Evolutionary conservation across 1,140 invertebrate species (phyloP).

Genomic region (Pristionchus pacificus): DNA sequence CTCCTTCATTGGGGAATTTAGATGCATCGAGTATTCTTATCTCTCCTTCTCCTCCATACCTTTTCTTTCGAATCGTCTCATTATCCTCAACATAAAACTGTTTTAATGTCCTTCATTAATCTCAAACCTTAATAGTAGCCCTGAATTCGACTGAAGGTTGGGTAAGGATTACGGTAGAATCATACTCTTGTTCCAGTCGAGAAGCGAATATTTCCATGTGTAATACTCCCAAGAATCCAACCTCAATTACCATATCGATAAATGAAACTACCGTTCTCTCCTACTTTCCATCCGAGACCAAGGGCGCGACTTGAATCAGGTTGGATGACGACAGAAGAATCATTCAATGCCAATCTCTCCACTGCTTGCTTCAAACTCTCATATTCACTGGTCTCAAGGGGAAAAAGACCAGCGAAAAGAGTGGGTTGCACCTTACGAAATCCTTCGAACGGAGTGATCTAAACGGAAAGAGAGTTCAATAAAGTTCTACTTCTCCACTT

Average conservation of each 20-base stretch:
- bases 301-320: slow-evolving; percentile 81
- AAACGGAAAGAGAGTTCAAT: too few species aligned
- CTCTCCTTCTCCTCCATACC: slow-evolving; percentile 65
- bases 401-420: slow-evolving; percentile 88
- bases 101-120: neutral
- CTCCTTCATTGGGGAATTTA: slow-evolving; percentile 55
- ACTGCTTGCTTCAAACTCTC: slow-evolving; percentile 69
- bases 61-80: slow-evolving; percentile 67
- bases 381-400: slow-evolving; percentile 81
- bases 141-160: slow-evolving; percentile 90
- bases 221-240: slow-evolving; percentile 83
- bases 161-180: slow-evolving; percentile 80
- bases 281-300: slow-evolving; percentile 79
- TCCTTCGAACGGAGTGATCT: neutral
- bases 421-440: slow-evolving; percentile 69
- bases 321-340: slow-evolving; percentile 77
- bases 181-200: slow-evolving; percentile 85
- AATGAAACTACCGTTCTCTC: neutral
- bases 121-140: slow-evolving; percentile 66
- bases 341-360: slow-evolving; percentile 86
- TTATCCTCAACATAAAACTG: slow-evolving; percentile 57
- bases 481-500: too few species aligned
- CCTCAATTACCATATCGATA: slow-evolving; percentile 18
- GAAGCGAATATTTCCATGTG: slow-evolving; percentile 89
- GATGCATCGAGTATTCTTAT: slow-evolving; percentile 79